These are phyloP conservation scores for Lepisosteus oculatus DNA, from an alignment of 2,113 vertebrate genomes.

Conservation along the genomic window DNA sequence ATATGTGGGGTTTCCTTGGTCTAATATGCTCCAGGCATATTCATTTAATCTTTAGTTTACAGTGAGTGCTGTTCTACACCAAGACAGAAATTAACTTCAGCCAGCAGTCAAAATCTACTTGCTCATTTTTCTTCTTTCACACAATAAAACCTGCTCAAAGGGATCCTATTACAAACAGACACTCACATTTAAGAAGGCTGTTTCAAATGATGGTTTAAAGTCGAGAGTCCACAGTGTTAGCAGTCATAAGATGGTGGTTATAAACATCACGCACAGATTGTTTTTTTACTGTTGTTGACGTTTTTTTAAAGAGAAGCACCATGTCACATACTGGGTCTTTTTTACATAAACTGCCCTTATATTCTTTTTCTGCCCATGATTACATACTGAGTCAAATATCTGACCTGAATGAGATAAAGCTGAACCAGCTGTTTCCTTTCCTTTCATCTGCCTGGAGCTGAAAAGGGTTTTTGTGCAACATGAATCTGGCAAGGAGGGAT, in stretches of 20 bases:
- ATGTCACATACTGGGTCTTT: no score
- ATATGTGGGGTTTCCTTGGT: background rate
- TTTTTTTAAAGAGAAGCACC: no score
- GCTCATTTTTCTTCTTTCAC: background rate
- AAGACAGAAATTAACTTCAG: background rate
- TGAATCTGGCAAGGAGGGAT: constrained; percentile 27
- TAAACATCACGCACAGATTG: no score
- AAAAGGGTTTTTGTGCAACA: constrained; percentile 45
- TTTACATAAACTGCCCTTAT: background rate
- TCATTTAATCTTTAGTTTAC: background rate
- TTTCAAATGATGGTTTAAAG: background rate
- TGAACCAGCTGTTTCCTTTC: constrained; percentile 45
- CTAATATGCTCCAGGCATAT: background rate
- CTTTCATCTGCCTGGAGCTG: constrained; percentile 46
- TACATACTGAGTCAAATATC: constrained; percentile 39
- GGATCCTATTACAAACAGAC: background rate
- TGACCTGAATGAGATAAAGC: constrained; percentile 46
- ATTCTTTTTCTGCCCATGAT: constrained; percentile 22
- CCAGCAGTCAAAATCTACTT: background rate
- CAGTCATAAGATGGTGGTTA: no score
- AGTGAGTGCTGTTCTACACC: background rate
- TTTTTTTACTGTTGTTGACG: no score
- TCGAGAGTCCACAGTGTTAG: no score
- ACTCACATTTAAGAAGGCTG: background rate
- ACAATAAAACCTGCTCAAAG: background rate